A percentile compares a stretch with the other conserved stretches of the same genome.
Evolutionary conservation across 2,888 invertebrate species (phyloP).

Genomic region (Ectemnius continuus): DNA sequence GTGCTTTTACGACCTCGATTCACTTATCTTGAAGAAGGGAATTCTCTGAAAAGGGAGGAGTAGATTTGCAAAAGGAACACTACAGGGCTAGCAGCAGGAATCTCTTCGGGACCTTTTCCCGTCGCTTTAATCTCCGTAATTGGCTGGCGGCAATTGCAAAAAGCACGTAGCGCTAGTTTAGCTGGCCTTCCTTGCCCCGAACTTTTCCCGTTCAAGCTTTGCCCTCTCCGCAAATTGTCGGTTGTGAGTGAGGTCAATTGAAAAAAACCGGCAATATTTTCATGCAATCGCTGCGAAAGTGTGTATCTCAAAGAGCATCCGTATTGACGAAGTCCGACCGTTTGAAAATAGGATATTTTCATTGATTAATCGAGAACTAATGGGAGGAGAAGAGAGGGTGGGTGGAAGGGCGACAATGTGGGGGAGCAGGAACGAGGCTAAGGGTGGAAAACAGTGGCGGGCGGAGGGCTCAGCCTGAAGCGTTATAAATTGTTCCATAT

Average conservation of each 20-base stretch:
- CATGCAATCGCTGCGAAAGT: not conserved
- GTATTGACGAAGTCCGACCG: not conserved
- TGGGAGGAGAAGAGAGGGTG: slow-evolving; percentile 38
- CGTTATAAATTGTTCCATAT: slow-evolving; percentile 75
- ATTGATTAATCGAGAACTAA: slow-evolving; percentile 33
- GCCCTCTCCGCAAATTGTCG: not conserved
- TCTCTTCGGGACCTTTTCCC: not conserved
- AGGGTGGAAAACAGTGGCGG: slow-evolving; percentile 40
- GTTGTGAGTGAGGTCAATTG: not conserved
- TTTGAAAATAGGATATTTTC: not conserved
- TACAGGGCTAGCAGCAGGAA: not conserved
- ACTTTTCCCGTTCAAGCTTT: not conserved
- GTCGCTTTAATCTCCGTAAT: slow-evolving; percentile 4
- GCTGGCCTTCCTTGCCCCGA: too few species aligned
- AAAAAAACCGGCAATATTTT: not conserved
- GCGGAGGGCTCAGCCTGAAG: slow-evolving; percentile 40
- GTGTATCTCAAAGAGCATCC: too few species aligned
- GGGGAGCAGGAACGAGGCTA: not conserved
- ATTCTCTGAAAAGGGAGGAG: too few species aligned
- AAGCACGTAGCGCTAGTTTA: not conserved
- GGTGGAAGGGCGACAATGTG: too few species aligned
- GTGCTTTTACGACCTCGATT: too few species aligned
- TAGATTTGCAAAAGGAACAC: not conserved
- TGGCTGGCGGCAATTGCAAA: not conserved
- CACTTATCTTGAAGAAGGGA: too few species aligned